Conservation (phyloP, 37 sponge, comb jelly and placozoan genomes). For the Halichondria panicea region DNA sequence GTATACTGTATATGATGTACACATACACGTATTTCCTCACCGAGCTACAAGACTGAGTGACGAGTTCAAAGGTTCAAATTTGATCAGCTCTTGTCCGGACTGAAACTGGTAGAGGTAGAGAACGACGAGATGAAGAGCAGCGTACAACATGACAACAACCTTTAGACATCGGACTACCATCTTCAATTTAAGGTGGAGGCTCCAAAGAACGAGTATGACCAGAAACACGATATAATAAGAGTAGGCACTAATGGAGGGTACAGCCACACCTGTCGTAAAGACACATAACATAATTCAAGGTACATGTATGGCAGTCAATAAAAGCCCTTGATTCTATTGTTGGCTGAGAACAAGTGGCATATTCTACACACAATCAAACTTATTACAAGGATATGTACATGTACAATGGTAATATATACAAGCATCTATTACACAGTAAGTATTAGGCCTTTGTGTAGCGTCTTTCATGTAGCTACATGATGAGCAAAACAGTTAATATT, state of each 20-base stretch:
- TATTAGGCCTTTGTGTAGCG: no score
- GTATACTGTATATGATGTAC: no score
- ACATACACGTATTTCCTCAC: slow-evolving; percentile 18
- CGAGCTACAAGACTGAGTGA: slow-evolving; percentile 38
- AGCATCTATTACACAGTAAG: no score
- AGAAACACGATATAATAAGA: slow-evolving; percentile 61
- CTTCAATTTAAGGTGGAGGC: slow-evolving; percentile 24
- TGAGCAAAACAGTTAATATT: no score
- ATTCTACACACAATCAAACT: no score
- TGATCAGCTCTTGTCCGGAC: slow-evolving; percentile 30
- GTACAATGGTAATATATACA: no score
- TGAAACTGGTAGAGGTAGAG: slow-evolving; percentile 82
- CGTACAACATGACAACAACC: slow-evolving; percentile 33
- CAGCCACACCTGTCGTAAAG: slow-evolving; percentile 22
- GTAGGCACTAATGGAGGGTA: slow-evolving; percentile 52
- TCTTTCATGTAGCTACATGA: no score
- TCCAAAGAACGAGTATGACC: slow-evolving; percentile 41
- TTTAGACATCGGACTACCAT: slow-evolving; percentile 10
- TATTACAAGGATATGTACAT: no score
- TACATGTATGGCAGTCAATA: neutral
- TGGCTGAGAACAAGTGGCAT: no score
- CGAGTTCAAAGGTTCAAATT: neutral
- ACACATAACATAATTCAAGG: neutral
- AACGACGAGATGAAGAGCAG: slow-evolving; percentile 60
- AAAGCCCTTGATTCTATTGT: neutral